phyloP scores from a whole-genome alignment of 2,888 invertebrate genomes.

The Leucophenga maculata region DNA sequence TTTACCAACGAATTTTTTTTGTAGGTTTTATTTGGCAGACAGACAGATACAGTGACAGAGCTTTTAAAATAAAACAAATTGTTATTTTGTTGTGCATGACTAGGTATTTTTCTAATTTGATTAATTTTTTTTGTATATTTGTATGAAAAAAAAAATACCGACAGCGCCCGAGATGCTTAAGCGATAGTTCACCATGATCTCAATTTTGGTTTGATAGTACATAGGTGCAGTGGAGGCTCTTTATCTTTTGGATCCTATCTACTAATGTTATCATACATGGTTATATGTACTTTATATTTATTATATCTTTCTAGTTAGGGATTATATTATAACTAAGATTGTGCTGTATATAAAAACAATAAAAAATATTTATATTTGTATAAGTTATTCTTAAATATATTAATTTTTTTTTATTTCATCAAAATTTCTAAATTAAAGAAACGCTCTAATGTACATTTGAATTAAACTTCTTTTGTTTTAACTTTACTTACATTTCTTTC shows the following conservation, averaged over 20 bases:
- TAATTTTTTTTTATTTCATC: too few species aligned
- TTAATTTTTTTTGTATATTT: conserved; percentile 26
- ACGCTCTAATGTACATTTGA: too few species aligned
- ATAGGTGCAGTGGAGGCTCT: too few species aligned
- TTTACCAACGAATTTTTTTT: conserved; percentile 49
- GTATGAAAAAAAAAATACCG: conserved; percentile 3
- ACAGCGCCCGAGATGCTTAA: conserved; percentile 29
- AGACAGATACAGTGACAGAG: conserved; percentile 28
- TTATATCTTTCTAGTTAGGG: too few species aligned
- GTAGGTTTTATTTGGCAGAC: not conserved
- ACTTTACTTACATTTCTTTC: not conserved
- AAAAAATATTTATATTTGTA: too few species aligned
- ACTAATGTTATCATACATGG: too few species aligned
- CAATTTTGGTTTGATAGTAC: conserved; percentile 37
- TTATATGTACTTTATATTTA: too few species aligned
- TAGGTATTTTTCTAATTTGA: conserved; percentile 12
- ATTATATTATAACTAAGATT: too few species aligned
- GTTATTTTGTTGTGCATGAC: not conserved
- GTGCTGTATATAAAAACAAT: too few species aligned
- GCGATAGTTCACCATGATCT: not conserved
- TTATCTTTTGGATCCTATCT: too few species aligned
- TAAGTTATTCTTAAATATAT: too few species aligned
- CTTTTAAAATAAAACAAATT: conserved; percentile 16
- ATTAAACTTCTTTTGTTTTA: not conserved
- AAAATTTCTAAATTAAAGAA: too few species aligned